phyloP scores from a whole-genome alignment of 2,888 invertebrate species.

The Zhuqinia jingwanae region DNA sequence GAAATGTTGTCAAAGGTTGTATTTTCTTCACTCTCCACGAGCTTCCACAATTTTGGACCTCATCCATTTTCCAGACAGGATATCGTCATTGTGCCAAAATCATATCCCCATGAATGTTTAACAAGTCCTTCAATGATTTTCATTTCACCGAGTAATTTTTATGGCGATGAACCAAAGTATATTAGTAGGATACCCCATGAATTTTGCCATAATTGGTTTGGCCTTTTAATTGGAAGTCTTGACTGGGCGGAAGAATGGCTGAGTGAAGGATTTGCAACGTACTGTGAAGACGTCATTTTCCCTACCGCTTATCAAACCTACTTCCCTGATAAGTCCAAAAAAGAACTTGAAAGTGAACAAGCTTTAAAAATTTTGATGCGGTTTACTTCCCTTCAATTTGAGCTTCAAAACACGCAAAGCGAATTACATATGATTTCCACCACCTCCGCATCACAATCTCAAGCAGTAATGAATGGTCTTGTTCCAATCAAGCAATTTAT shows the following conservation, averaged over 20 bases:
- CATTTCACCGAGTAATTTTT: constrained; percentile 81
- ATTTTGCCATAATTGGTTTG: constrained; percentile 82
- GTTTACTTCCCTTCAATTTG: constrained; percentile 78
- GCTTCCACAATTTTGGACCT: constrained; percentile 80
- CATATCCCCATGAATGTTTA: constrained; percentile 79
- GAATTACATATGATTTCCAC: constrained; percentile 81
- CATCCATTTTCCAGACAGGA: constrained; percentile 81
- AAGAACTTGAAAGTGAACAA: constrained; percentile 33
- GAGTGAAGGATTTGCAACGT: constrained; percentile 82
- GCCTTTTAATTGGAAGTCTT: constrained; percentile 81
- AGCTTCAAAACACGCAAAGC: constrained; percentile 80
- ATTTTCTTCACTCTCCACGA: constrained; percentile 58
- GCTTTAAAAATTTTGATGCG: constrained; percentile 75
- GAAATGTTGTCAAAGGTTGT: constrained; percentile 79
- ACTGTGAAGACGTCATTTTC: constrained; percentile 80
- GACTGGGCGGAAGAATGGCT: constrained; percentile 83
- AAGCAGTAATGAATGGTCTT: constrained; percentile 81
- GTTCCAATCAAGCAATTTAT: constrained; percentile 81
- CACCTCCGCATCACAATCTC: constrained; percentile 62
- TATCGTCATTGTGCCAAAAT: constrained; percentile 80
- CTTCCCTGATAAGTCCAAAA: constrained; percentile 7
- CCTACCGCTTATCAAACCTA: constrained; percentile 74
- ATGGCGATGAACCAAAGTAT: constrained; percentile 78
- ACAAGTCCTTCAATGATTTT: constrained; percentile 81
- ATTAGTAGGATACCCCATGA: constrained; percentile 81